phyloP scores from a whole-genome alignment of 2,888 invertebrate species.

The Mechanitis mazaeus region DNA sequence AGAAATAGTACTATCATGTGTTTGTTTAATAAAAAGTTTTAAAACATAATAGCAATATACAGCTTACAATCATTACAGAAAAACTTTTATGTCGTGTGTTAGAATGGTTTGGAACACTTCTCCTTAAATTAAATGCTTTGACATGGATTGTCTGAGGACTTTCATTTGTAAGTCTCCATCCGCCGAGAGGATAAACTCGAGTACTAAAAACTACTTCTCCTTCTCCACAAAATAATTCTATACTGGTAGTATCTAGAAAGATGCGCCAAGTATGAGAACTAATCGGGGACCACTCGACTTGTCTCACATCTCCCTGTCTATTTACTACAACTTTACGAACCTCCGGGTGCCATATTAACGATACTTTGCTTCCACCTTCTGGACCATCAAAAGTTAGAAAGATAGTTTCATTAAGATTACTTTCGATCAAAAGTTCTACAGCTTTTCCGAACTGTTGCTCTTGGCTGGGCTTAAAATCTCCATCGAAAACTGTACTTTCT shows the following conservation, averaged over 20 bases:
- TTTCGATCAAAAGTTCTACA: constrained; percentile 50
- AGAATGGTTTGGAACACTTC: constrained; percentile 46
- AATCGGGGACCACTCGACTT: constrained; percentile 58
- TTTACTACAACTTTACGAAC: constrained; percentile 52
- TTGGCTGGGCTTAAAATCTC: constrained; percentile 36
- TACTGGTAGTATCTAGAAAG: constrained; percentile 62
- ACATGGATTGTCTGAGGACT: constrained; percentile 47
- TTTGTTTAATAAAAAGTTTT: no score
- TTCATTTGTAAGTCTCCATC: constrained; percentile 54
- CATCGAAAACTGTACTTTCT: constrained; percentile 37
- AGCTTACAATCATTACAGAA: background rate
- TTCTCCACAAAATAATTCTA: constrained; percentile 67
- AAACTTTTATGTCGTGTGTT: background rate
- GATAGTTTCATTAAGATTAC: constrained; percentile 44
- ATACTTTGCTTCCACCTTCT: constrained; percentile 47
- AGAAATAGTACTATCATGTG: no score
- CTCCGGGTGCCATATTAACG: constrained; percentile 49
- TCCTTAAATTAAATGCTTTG: constrained; percentile 48
- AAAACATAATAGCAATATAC: background rate
- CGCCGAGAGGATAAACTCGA: constrained; percentile 57
- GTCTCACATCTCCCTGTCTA: constrained; percentile 54
- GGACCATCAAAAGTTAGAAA: constrained; percentile 49
- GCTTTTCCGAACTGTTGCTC: constrained; percentile 46
- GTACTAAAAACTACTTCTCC: constrained; percentile 68
- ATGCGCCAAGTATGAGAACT: constrained; percentile 48